Evolutionary conservation across 92 coral and sea anemone genomes (phyloP).

Genomic region (Parazoanthus darwini): DNA sequence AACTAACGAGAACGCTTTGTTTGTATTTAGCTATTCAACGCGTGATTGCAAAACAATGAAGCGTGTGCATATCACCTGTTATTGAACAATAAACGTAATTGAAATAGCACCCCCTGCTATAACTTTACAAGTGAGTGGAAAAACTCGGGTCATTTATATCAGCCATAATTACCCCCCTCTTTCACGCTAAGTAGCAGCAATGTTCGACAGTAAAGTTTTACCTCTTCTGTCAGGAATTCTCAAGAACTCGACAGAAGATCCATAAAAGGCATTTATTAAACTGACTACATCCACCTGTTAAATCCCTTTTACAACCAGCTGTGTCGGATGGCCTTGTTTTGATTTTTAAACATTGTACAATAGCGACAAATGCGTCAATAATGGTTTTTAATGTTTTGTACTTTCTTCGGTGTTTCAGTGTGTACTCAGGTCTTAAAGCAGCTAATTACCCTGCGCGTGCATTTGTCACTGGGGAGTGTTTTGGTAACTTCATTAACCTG

Average conservation of each 20-base stretch:
- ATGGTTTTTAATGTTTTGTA: conserved; percentile 1
- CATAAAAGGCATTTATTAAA: conserved; percentile 26
- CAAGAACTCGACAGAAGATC: conserved; percentile 2
- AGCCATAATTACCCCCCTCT: conserved; percentile 38
- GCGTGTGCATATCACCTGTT: conserved; percentile 49
- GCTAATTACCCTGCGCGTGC: conserved; percentile 39
- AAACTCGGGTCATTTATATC: conserved; percentile 23
- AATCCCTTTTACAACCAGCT: conserved; percentile 39
- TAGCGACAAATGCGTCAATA: conserved; percentile 33
- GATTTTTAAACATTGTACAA: conserved; percentile 46
- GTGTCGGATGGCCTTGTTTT: conserved; percentile 42
- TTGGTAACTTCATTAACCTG: not conserved
- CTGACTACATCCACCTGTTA: conserved; percentile 36
- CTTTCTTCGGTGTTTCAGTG: conserved; percentile 15
- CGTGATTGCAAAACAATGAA: conserved; percentile 43
- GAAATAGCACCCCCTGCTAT: conserved; percentile 26
- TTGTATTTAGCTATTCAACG: conserved; percentile 41
- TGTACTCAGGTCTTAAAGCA: conserved; percentile 30
- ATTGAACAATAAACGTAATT: conserved; percentile 30
- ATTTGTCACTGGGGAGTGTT: conserved; percentile 4
- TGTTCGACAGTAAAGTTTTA: not conserved
- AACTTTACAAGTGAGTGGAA: conserved; percentile 40
- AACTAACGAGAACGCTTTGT: conserved; percentile 34
- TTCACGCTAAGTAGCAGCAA: conserved; percentile 23
- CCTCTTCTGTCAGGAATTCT: not conserved